Evolutionary conservation across 2,888 invertebrate genomes (phyloP), one percentile per base, ranked within the genome.

Genomic region (Drosophila merina): DNA sequence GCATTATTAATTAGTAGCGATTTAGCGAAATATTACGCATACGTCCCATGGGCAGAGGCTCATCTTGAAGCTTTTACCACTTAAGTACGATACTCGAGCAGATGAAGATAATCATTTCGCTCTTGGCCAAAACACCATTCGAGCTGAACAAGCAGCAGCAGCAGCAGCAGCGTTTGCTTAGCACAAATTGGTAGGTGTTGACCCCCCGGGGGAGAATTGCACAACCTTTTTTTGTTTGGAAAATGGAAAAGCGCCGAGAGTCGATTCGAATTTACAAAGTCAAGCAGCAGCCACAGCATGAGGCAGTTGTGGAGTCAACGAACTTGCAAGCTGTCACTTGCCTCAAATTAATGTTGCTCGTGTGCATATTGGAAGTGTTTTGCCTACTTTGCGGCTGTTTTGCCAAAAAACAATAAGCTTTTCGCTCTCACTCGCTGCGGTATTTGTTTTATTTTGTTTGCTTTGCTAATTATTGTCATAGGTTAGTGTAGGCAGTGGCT

Each of bases 401-500:
- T 60, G 57, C 56, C 74, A 74, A 84, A 63, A 20, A 44, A 31
- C 10, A n/a, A 30, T 2, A 62, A 74, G 40, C 30, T 30, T 30
- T 72, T 57, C 64, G 67, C 54, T 47, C 20, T 40, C 48, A 36
- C 12, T 33, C 33, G 5, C n/a, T 31, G 6, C 10, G 1, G n/a
- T n/a, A 6, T 36, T 36, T 38, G 36, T 7, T 48, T 20, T 51
- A 20, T 59, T 63, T 69, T 74, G 69, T 63, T 58, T 74, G 63
- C 64, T 75, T 75, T 68, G 77, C 85, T 89, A 89, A 90, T 89
- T 89, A 88, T 89, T 89, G 89, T 79, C 86, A 77, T 90, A 89
- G 89, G 89, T 89, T 89, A 90, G 90, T 89, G 87, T 78, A 71
- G 78, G 87, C 73, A 84, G 14, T 14, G 14, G 14, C 14, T 14